phyloP scores from a whole-genome alignment of 2,888 invertebrate genomes.

The Tillus elongatus region DNA sequence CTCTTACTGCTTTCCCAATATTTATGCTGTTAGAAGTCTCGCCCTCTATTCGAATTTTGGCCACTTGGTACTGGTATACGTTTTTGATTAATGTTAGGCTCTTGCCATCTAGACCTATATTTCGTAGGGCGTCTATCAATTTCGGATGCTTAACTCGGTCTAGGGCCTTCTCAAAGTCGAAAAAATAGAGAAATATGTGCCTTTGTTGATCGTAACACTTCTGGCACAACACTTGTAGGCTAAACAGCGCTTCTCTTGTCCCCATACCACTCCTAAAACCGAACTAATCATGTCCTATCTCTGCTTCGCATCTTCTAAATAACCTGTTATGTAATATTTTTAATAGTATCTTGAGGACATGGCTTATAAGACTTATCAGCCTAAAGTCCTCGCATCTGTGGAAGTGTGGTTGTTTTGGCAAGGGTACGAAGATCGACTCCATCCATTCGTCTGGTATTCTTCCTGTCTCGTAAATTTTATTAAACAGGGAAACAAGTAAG shows the following conservation, averaged over 20 bases:
- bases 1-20: background rate
- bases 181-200: background rate
- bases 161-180: background rate
- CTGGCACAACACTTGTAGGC: too few species aligned
- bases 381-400: too few species aligned
- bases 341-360: too few species aligned
- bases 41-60: background rate
- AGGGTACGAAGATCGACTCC: constrained; percentile 7
- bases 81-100: background rate
- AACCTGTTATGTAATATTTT: too few species aligned
- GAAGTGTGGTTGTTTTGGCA: too few species aligned
- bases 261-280: too few species aligned
- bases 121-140: background rate
- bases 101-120: background rate
- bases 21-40: background rate
- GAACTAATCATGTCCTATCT: too few species aligned
- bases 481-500: constrained; percentile 6
- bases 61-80: background rate
- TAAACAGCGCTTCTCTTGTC: too few species aligned
- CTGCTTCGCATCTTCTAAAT: too few species aligned
- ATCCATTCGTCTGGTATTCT: constrained; percentile 9
- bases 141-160: background rate
- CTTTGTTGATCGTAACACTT: too few species aligned
- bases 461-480: constrained; percentile 7
- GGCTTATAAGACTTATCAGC: too few species aligned